A percentile compares a stretch with the other conserved stretches of the same genome.
These are phyloP conservation scores for Vanessa atalanta DNA, from an alignment of 1,140 invertebrate genomes.

Conservation along the genomic window DNA sequence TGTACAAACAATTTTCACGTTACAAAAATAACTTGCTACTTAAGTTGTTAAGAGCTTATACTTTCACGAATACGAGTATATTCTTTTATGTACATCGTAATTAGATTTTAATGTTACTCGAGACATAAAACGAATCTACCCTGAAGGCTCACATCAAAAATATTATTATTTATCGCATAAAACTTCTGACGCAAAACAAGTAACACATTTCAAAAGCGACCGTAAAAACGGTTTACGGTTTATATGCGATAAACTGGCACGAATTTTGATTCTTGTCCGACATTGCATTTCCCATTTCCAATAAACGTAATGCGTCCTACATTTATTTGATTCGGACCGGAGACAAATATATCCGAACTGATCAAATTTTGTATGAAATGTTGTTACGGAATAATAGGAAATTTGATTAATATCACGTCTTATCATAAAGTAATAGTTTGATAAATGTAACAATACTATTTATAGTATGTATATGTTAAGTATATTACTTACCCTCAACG, in stretches of 20 bases:
- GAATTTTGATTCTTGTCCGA: conserved; percentile 37
- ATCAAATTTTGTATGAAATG: not conserved
- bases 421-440: too few relatives aligned
- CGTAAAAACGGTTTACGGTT: conserved; percentile 52
- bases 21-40: not conserved
- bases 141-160: conserved; percentile 49
- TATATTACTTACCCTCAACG: too few relatives aligned
- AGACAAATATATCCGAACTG: not conserved
- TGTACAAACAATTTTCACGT: conserved; percentile 1
- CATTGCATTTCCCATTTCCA: conserved; percentile 23
- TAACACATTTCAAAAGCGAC: conserved; percentile 46
- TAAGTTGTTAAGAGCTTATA: not conserved
- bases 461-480: too few relatives aligned
- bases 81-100: conserved; percentile 10
- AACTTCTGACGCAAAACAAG: conserved; percentile 58
- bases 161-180: conserved; percentile 60
- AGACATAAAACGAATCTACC: conserved; percentile 43
- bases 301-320: conserved; percentile 11
- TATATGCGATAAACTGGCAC: conserved; percentile 45
- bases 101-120: conserved; percentile 20
- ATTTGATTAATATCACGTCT: too few relatives aligned
- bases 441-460: too few relatives aligned
- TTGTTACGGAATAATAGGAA: too few relatives aligned
- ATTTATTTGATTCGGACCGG: conserved; percentile 10
- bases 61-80: conserved; percentile 3